Evolutionary conservation across 2,888 invertebrate genomes (phyloP), one percentile per base, ranked within the genome.

Genomic region (Agonopterix arenella): DNA sequence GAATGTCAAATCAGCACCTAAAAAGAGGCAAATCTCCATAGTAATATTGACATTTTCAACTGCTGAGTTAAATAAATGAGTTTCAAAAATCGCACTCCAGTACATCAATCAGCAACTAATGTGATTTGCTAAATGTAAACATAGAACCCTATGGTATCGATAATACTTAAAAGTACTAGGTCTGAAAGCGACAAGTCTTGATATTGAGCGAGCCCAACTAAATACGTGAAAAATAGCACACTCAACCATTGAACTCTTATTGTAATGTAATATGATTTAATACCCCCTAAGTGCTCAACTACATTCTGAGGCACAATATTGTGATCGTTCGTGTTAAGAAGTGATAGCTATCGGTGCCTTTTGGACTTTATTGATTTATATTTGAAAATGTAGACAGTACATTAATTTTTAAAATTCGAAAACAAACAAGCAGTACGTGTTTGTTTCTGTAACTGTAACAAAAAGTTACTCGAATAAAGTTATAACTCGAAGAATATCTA

Each of bases 161-260:
- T 80, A 84, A 85, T 82, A 84, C 81, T 84, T 84, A 85, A 80
- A 74, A 73, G 70, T 78, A 71, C 70, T 83, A 84, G 69, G 64
- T 77, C 78, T 77, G 82, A 80, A 82, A 84, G 82, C 82, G 70
- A 80, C 76, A 85, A 89, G 88, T 89, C 88, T 89, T 88, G 78
- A 70, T 72, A 85, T 85, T 89, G 89, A 89, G 88, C 88, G 84
- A 83, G 77, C 84, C 78, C 84, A 88, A 86, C 80, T 78, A 78
- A 79, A 78, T 70, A 81, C 71, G 77, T 79, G 77, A 76, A 73
- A 76, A 73, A 79, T 69, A 79, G 73, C 76, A 82, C 80, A 84
- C 79, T 79, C 81, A 78, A 79, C 62, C 76, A 76, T 75, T 68
- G 73, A 78, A 67, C 66, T 67, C 65, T 65, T 60, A 59, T 37